Evolutionary conservation across 2,888 invertebrate genomes (phyloP), one percentile per base, ranked within the genome.

Genomic region (Pterostichus niger): DNA sequence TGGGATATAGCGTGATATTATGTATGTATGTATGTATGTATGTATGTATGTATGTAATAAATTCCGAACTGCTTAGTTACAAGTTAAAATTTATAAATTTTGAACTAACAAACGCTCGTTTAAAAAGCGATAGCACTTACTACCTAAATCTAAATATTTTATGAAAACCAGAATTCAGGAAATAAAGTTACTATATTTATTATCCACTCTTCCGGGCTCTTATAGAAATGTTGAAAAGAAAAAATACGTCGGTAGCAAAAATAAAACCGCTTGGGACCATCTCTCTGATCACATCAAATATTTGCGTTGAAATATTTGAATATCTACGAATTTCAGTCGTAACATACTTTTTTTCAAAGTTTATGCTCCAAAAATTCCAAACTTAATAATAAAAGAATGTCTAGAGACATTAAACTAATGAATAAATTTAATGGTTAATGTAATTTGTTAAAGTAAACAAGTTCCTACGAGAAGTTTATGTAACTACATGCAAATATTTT

Each of bases 241-340:
- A 31, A 59, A 59, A 59, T 31, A 49, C 59, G n/a, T n/a, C 40
- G 49, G 49, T 49, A 31, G 59, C 9, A 59, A 59, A 59, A 59
- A 31, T 7, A 24, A 59, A 59, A 13, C 17, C 24, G 1, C 31
- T 7, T 17, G 59, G 59, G 11, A 59, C 24, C 7, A n/a, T 13
- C 13, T 5, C 49, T 9, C 49, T 49, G 49, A 49, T 59, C 24
- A 17, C 31, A 11, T 31, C 59, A 59, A 31, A 59, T 59, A 59
- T 59, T 59, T 59, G 31, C 59, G 11, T 9, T 11, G 59, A 59
- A 31, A 59, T 31, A 17, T 59, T 59, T 59, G 59, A 59, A 59
- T 59, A 59, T 59, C 31, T 59, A 59, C 59, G 31, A 59, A 59
- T 59, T 59, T 59, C 24, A 2, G 10, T 59, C 4, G 24, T 49